phyloP scores from a whole-genome alignment of 1,140 invertebrate species.

The Sycophaga agraensis region DNA sequence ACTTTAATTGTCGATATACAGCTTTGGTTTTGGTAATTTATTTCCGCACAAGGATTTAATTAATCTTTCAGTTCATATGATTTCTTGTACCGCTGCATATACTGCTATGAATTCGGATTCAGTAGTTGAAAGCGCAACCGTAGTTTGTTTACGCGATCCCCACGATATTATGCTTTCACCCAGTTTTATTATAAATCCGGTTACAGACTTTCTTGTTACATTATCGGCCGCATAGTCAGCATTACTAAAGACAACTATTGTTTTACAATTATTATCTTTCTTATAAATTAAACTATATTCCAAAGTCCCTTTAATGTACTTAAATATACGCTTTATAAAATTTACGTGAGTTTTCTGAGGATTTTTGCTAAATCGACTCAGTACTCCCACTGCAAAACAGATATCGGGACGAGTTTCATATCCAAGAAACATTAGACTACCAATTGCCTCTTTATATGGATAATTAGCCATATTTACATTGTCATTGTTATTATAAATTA shows the following conservation, averaged over 20 bases:
- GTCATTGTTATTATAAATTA: background rate
- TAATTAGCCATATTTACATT: too few relatives aligned
- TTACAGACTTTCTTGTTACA: conserved; percentile 27
- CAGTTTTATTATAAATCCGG: conserved; percentile 29
- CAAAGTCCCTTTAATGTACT: conserved; percentile 37
- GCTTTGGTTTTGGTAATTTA: too few relatives aligned
- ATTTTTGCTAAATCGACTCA: conserved; percentile 37
- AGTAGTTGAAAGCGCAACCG: conserved; percentile 21
- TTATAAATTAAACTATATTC: conserved; percentile 21
- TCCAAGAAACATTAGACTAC: conserved; percentile 44
- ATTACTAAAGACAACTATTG: background rate
- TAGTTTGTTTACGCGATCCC: conserved; percentile 37
- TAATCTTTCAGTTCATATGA: background rate
- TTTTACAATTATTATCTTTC: background rate
- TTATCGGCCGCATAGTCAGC: conserved; percentile 26
- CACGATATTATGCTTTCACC: conserved; percentile 31
- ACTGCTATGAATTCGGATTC: conserved; percentile 7
- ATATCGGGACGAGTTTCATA: conserved; percentile 48
- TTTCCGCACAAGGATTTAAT: too few relatives aligned
- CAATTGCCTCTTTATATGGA: conserved; percentile 43
- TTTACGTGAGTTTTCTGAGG: conserved; percentile 35
- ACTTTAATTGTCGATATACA: background rate
- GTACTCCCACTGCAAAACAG: conserved; percentile 39
- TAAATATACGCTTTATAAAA: conserved; percentile 37
- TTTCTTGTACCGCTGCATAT: background rate